Percentiles rank a stretch among this genome's conserved stretches.
These are phyloP conservation scores for Epiperipatus broadwayi DNA, from an alignment of 2,888 invertebrate genomes.

Conservation along the genomic window DNA sequence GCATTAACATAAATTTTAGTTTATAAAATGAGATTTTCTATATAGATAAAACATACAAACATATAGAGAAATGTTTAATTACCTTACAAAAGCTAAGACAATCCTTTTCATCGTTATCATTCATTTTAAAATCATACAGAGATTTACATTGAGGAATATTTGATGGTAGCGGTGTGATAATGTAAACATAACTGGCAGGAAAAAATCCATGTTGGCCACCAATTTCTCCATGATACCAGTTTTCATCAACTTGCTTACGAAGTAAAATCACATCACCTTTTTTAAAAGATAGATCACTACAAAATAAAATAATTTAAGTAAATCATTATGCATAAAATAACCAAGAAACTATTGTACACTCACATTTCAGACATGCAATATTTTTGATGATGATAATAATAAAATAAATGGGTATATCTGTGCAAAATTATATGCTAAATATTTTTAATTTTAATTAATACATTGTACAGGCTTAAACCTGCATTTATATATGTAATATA, in stretches of 20 bases:
- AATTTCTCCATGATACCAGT: slow-evolving; percentile 70
- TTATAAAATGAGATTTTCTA: too few relatives aligned
- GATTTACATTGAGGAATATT: slow-evolving; percentile 67
- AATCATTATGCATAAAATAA: neutral
- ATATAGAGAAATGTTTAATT: slow-evolving; percentile 12
- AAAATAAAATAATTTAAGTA: slow-evolving; percentile 20
- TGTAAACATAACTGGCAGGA: slow-evolving; percentile 64
- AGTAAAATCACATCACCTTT: slow-evolving; percentile 61
- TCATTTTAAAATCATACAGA: slow-evolving; percentile 70
- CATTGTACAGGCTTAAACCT: too few relatives aligned
- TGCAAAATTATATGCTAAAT: too few relatives aligned
- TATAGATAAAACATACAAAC: too few relatives aligned
- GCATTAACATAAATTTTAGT: too few relatives aligned
- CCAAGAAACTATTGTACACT: too few relatives aligned
- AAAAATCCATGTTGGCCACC: slow-evolving; percentile 58
- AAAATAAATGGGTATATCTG: too few relatives aligned
- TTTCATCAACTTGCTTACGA: slow-evolving; percentile 56
- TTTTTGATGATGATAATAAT: too few relatives aligned
- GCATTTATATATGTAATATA: too few relatives aligned
- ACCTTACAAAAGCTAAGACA: slow-evolving; percentile 76
- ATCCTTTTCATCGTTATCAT: slow-evolving; percentile 72
- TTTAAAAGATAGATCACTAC: slow-evolving; percentile 61
- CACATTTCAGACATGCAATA: too few relatives aligned
- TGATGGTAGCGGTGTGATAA: slow-evolving; percentile 44
- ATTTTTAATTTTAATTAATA: too few relatives aligned